Conservation (phyloP, 1,140 invertebrate genomes). For the Araneus ventricosus region DNA sequence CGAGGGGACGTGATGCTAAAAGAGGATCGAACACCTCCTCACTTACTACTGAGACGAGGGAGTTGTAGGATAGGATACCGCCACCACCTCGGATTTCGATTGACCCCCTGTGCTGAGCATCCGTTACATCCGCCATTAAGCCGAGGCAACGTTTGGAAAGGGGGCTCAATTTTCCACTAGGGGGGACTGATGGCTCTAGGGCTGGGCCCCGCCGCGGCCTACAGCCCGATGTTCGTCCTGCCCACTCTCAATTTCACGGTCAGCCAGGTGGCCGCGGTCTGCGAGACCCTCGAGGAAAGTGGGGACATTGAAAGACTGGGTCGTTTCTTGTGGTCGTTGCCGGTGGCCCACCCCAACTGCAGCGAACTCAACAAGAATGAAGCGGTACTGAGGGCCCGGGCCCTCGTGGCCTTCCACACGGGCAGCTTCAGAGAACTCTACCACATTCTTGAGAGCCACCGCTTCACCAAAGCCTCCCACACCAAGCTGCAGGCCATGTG, state of each 20-base stretch:
- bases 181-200: slow-evolving; percentile 71
- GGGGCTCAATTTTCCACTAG: neutral
- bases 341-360: slow-evolving; percentile 94
- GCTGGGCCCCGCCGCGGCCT: slow-evolving; percentile 64
- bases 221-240: slow-evolving; percentile 75
- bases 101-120: neutral
- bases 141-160: neutral
- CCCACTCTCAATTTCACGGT: slow-evolving; percentile 76
- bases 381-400: slow-evolving; percentile 94
- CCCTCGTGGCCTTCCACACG: slow-evolving; percentile 98
- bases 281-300: slow-evolving; percentile 98
- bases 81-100: slow-evolving; percentile 23
- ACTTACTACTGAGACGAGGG: slow-evolving; percentile 74
- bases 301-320: slow-evolving; percentile 97
- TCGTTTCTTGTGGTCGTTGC: slow-evolving; percentile 97
- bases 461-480: slow-evolving; percentile 91
- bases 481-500: slow-evolving; percentile 93
- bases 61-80: slow-evolving; percentile 59
- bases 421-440: slow-evolving; percentile 96
- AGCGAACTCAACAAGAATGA: slow-evolving; percentile 96
- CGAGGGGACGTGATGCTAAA: slow-evolving; percentile 70
- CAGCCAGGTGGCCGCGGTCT: slow-evolving; percentile 95
- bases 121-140: slow-evolving; percentile 32
- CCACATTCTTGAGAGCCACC: slow-evolving; percentile 93
- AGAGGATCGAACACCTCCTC: slow-evolving; percentile 75